Evolutionary conservation across 1,140 invertebrate species (phyloP), one percentile per base, ranked within the genome.

Genomic region (Popillia japonica): DNA sequence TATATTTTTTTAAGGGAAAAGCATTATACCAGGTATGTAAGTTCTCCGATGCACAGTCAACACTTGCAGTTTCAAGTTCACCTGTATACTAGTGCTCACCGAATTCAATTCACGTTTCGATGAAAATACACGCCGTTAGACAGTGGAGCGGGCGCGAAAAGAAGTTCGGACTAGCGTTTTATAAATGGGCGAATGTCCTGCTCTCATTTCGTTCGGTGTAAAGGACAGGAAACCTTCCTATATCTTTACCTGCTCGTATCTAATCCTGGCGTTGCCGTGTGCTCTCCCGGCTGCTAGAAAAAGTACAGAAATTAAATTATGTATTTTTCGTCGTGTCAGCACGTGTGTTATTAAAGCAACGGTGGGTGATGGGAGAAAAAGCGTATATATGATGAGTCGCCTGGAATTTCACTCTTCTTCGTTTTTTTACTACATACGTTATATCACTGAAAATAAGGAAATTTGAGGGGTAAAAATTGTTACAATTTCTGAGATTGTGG

Each of bases 241-340:
- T 55, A 55, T 17, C 14, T 55, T 17, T 55, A 55, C 48, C 48
- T 55, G 48, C 48, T 17, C 48, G 48, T 55, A 55, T 55, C 48
- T 55, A 55, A 55, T 55, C 48, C 48, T n/a, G 48, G 6, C 48
- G 48, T 55, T n/a, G 48, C 48, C 48, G 48, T 55, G 48, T 55
- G 48, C 14, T 14, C 48, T 55, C 27, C 27, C 48, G 48, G 48
- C 14, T 55, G 48, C 14, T 55, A 55, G 48, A 55, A 55, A 55
- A 55, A 55, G 48, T 55, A n/a, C 48, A 55, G 48, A 55, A 55
- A 55, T 55, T 55, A 55, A 55, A 55, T 55, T 55, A 55, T 55
- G 48, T 55, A 55, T 55, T 55, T 55, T 55, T 55, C 48, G 48
- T 55, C 48, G 48, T 55, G 48, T 55, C 48, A 55, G 48, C 48